Conservation (phyloP, 2,113 vertebrate genomes). For the Heteronetta atricapilla region DNA sequence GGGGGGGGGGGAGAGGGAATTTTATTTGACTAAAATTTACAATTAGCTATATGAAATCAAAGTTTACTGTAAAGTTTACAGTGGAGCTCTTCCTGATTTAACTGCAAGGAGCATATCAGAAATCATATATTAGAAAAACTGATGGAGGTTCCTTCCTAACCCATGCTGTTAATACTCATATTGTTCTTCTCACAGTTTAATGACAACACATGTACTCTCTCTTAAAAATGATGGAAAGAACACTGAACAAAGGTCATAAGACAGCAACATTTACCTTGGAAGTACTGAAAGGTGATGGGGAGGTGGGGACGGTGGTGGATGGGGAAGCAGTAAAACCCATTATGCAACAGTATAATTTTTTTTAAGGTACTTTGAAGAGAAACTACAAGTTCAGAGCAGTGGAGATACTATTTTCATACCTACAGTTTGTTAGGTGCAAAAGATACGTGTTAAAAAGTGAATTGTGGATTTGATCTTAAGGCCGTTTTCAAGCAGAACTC, state of each 20-base stretch:
- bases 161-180: background rate
- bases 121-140: background rate
- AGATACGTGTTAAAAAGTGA: background rate
- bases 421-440: background rate
- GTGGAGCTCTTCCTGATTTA: background rate
- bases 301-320: background rate
- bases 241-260: background rate
- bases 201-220: background rate
- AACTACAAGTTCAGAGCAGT: background rate
- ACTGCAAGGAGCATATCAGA: background rate
- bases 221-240: background rate
- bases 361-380: background rate
- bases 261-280: background rate
- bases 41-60: background rate
- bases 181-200: background rate
- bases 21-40: background rate
- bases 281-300: background rate
- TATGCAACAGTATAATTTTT: background rate
- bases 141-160: background rate
- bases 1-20: background rate
- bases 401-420: background rate
- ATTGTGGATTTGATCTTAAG: background rate
- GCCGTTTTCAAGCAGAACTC: background rate
- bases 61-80: background rate
- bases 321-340: background rate